Conservation (phyloP, 1,140 invertebrate genomes). For the Sitophilus oryzae region DNA sequence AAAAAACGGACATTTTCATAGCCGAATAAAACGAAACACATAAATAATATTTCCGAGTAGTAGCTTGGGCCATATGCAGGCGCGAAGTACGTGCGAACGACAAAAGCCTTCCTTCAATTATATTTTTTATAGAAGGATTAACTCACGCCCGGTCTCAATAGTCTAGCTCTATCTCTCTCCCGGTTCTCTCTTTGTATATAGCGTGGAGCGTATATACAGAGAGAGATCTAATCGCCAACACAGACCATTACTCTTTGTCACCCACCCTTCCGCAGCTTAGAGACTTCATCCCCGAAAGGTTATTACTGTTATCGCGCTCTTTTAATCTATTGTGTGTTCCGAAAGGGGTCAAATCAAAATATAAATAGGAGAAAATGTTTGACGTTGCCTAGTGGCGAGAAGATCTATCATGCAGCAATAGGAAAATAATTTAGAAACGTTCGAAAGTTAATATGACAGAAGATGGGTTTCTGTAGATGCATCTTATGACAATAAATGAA, state of each 20-base stretch:
- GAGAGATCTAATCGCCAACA: slow-evolving; percentile 18
- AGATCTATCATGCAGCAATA: too few relatives aligned
- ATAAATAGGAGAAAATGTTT: slow-evolving; percentile 6
- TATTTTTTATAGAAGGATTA: slow-evolving; percentile 21
- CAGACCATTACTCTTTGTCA: slow-evolving; percentile 24
- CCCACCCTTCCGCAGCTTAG: slow-evolving; percentile 18
- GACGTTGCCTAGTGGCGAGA: too few relatives aligned
- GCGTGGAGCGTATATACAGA: too few relatives aligned
- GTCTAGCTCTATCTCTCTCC: too few relatives aligned
- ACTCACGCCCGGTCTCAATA: slow-evolving; percentile 10
- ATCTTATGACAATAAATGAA: too few relatives aligned
- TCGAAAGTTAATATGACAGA: too few relatives aligned
- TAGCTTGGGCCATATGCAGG: not conserved
- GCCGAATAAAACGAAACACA: too few relatives aligned
- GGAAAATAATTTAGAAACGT: too few relatives aligned
- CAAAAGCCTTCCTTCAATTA: slow-evolving; percentile 15
- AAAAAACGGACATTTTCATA: not conserved
- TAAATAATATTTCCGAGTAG: too few relatives aligned
- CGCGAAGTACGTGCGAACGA: slow-evolving; percentile 11
- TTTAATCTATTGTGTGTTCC: slow-evolving; percentile 14
- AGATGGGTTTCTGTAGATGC: too few relatives aligned
- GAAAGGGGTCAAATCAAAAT: slow-evolving; percentile 22
- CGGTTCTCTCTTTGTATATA: too few relatives aligned
- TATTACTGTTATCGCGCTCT: slow-evolving; percentile 17
- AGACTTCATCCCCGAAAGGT: slow-evolving; percentile 9